Conservation (phyloP, 2,888 invertebrate species). For the Peribatodes rhomboidaria region DNA sequence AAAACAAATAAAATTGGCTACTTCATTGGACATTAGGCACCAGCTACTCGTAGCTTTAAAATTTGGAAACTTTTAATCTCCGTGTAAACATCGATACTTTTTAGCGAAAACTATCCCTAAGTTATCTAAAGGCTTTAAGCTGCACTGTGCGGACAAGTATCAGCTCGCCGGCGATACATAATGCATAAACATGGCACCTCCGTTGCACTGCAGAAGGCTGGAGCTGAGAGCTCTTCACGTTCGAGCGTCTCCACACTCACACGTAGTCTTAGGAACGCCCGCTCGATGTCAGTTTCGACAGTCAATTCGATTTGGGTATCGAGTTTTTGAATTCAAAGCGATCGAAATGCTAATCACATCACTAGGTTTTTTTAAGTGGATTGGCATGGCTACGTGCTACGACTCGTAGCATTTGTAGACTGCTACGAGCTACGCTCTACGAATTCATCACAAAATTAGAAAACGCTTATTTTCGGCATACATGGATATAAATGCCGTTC, state of each 20-base stretch:
- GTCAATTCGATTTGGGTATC: slow-evolving; percentile 21
- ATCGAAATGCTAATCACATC: slow-evolving; percentile 15
- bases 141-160: slow-evolving; percentile 55
- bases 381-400: slow-evolving; percentile 10
- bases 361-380: slow-evolving; percentile 9
- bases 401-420: slow-evolving; percentile 9
- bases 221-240: slow-evolving; percentile 63
- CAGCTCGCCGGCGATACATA: slow-evolving; percentile 57
- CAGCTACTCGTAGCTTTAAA: background rate
- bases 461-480: background rate
- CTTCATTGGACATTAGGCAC: background rate
- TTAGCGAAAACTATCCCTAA: slow-evolving; percentile 34
- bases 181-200: slow-evolving; percentile 70
- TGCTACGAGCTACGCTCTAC: slow-evolving; percentile 15
- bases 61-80: background rate
- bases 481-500: background rate
- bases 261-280: slow-evolving; percentile 51
- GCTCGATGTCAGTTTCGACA: slow-evolving; percentile 45
- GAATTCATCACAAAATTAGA: background rate
- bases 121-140: slow-evolving; percentile 56
- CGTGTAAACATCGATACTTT: slow-evolving; percentile 17
- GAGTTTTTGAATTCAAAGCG: slow-evolving; percentile 12
- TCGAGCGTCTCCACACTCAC: slow-evolving; percentile 61
- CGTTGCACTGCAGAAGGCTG: slow-evolving; percentile 56
- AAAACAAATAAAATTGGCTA: no score